These are phyloP conservation scores for Protomyctophum bolini DNA, from an alignment of 2,113 vertebrate species.

Conservation along the genomic window DNA sequence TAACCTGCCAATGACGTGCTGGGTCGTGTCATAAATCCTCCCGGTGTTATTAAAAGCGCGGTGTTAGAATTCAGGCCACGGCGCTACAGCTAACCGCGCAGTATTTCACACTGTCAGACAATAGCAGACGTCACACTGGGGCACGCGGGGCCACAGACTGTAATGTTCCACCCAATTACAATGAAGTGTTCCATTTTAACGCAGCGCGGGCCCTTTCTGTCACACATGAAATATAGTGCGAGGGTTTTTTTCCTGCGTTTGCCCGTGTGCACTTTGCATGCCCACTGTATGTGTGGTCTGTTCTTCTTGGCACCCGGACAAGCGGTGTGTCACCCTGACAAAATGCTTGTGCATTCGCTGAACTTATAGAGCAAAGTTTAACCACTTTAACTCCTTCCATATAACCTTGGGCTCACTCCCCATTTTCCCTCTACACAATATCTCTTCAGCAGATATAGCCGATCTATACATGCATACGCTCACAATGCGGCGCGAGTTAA, in stretches of 20 bases:
- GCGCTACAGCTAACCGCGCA: slow-evolving; percentile 41
- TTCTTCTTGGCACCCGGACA: too few relatives aligned
- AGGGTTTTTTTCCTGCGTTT: too few relatives aligned
- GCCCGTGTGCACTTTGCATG: too few relatives aligned
- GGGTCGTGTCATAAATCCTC: slow-evolving; percentile 47
- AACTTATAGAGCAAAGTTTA: too few relatives aligned
- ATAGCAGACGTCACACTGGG: slow-evolving; percentile 17
- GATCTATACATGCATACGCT: too few relatives aligned
- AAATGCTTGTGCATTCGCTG: neutral
- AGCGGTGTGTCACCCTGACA: neutral
- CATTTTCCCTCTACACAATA: too few relatives aligned
- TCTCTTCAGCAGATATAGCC: too few relatives aligned
- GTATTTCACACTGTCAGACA: slow-evolving; percentile 47
- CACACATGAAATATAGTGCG: neutral
- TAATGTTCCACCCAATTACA: neutral
- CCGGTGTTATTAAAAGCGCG: slow-evolving; percentile 53
- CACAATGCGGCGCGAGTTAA: too few relatives aligned
- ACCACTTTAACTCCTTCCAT: too few relatives aligned
- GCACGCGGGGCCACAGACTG: slow-evolving; percentile 15
- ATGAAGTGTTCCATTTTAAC: neutral
- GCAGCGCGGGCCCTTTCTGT: neutral
- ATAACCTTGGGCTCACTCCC: too few relatives aligned
- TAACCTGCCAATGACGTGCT: slow-evolving; percentile 46
- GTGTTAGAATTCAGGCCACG: slow-evolving; percentile 44
- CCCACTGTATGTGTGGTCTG: neutral